Conservation (phyloP, 2,888 invertebrate genomes). For the Nemoura dubitans region DNA sequence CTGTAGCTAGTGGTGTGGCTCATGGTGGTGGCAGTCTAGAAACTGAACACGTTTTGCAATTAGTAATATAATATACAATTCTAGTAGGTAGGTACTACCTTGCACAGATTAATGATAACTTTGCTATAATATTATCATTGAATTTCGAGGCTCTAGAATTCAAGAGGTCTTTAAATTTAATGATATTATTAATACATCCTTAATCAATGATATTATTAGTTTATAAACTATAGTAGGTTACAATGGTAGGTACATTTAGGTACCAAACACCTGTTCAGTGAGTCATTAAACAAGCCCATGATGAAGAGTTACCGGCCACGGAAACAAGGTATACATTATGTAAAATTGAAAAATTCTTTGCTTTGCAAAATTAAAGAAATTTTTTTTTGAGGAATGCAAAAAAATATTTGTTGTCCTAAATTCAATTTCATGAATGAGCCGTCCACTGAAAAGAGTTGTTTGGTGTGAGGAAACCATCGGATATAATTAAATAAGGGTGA, state of each 20-base stretch:
- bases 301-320: neutral
- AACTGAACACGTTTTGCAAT: neutral
- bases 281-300: neutral
- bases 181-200: too few species aligned
- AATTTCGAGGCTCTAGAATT: too few species aligned
- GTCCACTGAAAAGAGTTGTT: neutral
- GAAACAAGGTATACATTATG: too few species aligned
- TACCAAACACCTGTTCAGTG: neutral
- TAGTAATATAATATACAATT: too few species aligned
- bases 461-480: neutral
- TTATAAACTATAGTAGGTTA: too few species aligned
- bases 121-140: too few species aligned
- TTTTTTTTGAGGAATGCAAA: neutral
- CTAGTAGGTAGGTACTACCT: too few species aligned
- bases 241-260: too few species aligned
- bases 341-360: too few species aligned
- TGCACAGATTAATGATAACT: too few species aligned
- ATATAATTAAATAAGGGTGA: neutral
- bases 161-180: too few species aligned
- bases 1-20: constrained; percentile 45
- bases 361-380: neutral
- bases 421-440: neutral
- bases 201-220: too few species aligned
- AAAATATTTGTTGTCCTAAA: neutral
- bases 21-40: constrained; percentile 32